A percentile compares a stretch with the other conserved stretches of the same genome.
Evolutionary conservation across 2,797 vertebrate species (phyloP).

Genomic region (Syndactyla subalaris): DNA sequence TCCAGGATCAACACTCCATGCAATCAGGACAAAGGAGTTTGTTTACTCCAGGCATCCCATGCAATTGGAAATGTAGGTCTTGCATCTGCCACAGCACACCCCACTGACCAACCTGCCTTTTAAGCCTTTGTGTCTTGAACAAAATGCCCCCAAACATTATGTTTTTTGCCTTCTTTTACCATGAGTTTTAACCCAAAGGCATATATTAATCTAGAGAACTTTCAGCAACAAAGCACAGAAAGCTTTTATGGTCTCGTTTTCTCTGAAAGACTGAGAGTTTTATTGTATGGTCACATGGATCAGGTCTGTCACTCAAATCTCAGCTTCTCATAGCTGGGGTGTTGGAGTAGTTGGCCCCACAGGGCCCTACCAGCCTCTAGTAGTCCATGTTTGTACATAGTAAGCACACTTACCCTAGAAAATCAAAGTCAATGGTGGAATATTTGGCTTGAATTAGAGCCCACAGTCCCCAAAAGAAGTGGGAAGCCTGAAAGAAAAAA

Average conservation of each 20-base stretch:
- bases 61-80: background rate
- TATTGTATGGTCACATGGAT: background rate
- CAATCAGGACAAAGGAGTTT: background rate
- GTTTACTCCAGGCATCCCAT: rapidly evolving
- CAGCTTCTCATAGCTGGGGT: background rate
- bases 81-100: background rate
- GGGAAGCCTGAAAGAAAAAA: constrained; percentile 84
- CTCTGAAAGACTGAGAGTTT: background rate
- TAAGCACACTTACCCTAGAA: constrained; percentile 85
- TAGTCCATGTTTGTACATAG: background rate
- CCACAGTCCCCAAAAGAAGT: constrained; percentile 95
- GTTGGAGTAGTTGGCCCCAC: background rate
- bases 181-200: background rate
- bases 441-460: constrained; percentile 94
- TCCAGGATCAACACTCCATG: background rate
- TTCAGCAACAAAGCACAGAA: background rate
- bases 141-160: background rate
- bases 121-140: background rate
- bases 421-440: constrained; percentile 95
- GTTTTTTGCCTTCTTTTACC: background rate
- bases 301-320: background rate
- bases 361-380: background rate
- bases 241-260: background rate
- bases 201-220: background rate
- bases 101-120: background rate